Evolutionary conservation across 2,888 invertebrate species (phyloP).

Genomic region (Cephonodes hylas): DNA sequence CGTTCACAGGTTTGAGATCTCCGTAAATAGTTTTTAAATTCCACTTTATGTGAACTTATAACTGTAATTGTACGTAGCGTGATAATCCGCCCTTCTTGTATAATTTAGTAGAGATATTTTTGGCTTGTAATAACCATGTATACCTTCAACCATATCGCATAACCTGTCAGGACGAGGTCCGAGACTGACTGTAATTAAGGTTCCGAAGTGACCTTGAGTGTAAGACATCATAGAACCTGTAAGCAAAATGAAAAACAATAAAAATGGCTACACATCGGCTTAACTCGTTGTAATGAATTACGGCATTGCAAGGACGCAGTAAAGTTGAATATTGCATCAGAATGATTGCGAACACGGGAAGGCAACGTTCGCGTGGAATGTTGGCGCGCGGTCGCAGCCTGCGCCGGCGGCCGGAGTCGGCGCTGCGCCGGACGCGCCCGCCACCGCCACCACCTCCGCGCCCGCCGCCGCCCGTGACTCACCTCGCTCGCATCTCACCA

Average conservation of each 20-base stretch:
- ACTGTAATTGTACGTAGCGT: background rate
- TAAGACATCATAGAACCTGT: constrained; percentile 56
- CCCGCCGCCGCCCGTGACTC: constrained; percentile 53
- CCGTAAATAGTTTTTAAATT: background rate
- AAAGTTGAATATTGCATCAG: constrained; percentile 81
- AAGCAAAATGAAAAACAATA: constrained; percentile 56
- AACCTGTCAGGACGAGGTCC: constrained; percentile 34
- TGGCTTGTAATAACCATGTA: background rate
- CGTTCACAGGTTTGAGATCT: background rate
- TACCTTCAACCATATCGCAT: background rate
- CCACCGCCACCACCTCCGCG: constrained; percentile 32
- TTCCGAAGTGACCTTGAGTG: constrained; percentile 67
- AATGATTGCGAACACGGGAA: constrained; percentile 65
- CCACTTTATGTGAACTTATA: background rate
- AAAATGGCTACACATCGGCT: constrained; percentile 68
- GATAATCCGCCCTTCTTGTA: background rate
- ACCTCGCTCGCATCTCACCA: constrained; percentile 50
- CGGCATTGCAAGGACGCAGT: constrained; percentile 81
- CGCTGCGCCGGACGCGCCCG: constrained; percentile 23
- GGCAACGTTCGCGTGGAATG: constrained; percentile 78
- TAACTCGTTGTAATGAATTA: constrained; percentile 78
- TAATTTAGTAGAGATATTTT: background rate
- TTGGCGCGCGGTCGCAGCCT: constrained; percentile 48
- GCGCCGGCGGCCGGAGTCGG: constrained; percentile 36
- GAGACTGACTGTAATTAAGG: constrained; percentile 62